Evolutionary conservation across 2,888 invertebrate species (phyloP).

Genomic region (Sarcophaga carnaria): DNA sequence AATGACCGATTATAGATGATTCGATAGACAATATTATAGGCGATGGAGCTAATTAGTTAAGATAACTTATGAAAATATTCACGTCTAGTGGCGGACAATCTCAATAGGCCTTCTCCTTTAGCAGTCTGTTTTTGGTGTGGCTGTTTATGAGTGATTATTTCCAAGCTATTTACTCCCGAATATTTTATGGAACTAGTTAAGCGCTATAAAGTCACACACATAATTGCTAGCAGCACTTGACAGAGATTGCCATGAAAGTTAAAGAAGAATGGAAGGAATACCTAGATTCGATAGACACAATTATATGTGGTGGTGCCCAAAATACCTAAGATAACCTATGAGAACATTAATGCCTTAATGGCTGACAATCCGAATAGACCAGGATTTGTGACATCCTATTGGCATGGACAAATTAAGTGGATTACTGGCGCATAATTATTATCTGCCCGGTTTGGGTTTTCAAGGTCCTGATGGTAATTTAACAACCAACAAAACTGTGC

Average conservation of each 20-base stretch:
- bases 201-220: slow-evolving; percentile 73
- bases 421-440: slow-evolving; percentile 71
- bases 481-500: slow-evolving; percentile 72
- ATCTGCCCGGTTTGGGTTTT: slow-evolving; percentile 60
- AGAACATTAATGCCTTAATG: slow-evolving; percentile 71
- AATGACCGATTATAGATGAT: no score
- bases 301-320: slow-evolving; percentile 76
- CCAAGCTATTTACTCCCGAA: slow-evolving; percentile 73
- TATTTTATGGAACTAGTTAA: slow-evolving; percentile 74
- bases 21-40: no score
- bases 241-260: slow-evolving; percentile 70
- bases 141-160: slow-evolving; percentile 75
- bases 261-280: slow-evolving; percentile 61
- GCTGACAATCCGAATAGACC: slow-evolving; percentile 55
- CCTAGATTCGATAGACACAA: slow-evolving; percentile 72
- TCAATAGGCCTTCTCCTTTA: no score
- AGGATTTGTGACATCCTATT: slow-evolving; percentile 74
- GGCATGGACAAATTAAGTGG: slow-evolving; percentile 75
- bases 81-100: no score
- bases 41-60: no score
- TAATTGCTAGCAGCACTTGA: slow-evolving; percentile 74
- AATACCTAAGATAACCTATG: slow-evolving; percentile 70
- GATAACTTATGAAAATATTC: no score
- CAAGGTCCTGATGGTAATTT: slow-evolving; percentile 75
- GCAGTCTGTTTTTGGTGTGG: no score